These are phyloP conservation scores for Fistularia tabacaria DNA, from an alignment of 2,797 vertebrate species.

Conservation along the genomic window DNA sequence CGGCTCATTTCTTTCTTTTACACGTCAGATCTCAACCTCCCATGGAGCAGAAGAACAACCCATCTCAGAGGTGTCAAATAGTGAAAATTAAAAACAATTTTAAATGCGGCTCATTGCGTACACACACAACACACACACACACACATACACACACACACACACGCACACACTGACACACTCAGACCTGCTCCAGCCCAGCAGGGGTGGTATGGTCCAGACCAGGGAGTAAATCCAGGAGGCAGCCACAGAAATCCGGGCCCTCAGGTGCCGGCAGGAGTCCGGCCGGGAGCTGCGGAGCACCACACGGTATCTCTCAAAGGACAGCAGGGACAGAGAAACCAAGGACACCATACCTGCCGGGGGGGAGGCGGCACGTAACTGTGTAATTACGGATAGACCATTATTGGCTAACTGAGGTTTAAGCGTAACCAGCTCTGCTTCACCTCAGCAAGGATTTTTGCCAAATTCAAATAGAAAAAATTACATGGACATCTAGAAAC, in stretches of 20 bases:
- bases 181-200: constrained; percentile 77
- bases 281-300: constrained; percentile 35
- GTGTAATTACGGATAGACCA: no score
- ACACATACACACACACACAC: not conserved
- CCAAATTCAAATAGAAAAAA: no score
- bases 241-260: constrained; percentile 57
- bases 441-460: no score
- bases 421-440: no score
- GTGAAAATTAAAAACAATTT: no score
- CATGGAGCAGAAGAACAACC: no score
- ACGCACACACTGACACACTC: not conserved
- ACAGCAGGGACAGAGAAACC: constrained; percentile 72
- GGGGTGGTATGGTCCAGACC: constrained; percentile 70
- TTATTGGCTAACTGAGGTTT: no score
- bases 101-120: no score
- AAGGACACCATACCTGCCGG: constrained; percentile 72
- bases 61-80: no score
- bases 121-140: not conserved
- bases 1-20: no score
- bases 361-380: not conserved
- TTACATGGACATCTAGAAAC: no score
- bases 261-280: constrained; percentile 39
- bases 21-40: no score
- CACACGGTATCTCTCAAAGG: constrained; percentile 65
- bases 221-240: constrained; percentile 75